These are phyloP conservation scores for Stomatorhinus ivindoensis DNA, from an alignment of 2,113 vertebrate species.

Conservation along the genomic window DNA sequence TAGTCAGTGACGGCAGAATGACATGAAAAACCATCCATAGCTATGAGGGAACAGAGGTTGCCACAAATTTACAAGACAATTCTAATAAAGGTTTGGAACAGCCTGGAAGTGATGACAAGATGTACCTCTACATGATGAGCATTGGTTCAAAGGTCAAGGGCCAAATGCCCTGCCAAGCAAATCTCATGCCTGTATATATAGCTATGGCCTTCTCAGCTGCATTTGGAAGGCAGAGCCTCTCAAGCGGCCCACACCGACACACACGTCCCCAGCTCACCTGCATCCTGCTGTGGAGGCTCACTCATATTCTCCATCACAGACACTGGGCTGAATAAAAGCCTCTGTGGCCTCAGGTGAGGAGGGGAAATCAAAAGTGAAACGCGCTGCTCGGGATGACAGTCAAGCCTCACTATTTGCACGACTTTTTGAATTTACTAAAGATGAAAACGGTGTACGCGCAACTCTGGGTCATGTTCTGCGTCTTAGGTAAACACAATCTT, in stretches of 20 bases:
- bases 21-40: not conserved
- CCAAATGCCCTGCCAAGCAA: not conserved
- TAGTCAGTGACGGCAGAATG: not conserved
- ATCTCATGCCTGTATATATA: not conserved
- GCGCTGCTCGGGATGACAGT: not conserved
- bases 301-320: not conserved
- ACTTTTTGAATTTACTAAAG: not conserved
- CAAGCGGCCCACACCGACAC: not conserved
- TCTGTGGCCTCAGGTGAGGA: not conserved
- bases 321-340: not conserved
- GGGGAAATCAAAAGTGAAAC: slow-evolving; percentile 11
- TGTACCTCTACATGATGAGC: not conserved
- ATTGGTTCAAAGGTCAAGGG: not conserved
- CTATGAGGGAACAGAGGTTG: not conserved
- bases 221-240: not conserved
- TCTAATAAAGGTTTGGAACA: not conserved
- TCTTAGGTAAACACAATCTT: slow-evolving; percentile 4
- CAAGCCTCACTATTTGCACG: too few relatives aligned
- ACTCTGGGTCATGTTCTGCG: not conserved
- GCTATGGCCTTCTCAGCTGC: not conserved
- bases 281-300: not conserved
- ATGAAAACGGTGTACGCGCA: not conserved
- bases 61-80: not conserved
- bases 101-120: not conserved
- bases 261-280: not conserved